Evolutionary conservation across 2,113 vertebrate genomes (phyloP), one percentile per base, ranked within the genome.

Genomic region (Lepisosteus osseus): DNA sequence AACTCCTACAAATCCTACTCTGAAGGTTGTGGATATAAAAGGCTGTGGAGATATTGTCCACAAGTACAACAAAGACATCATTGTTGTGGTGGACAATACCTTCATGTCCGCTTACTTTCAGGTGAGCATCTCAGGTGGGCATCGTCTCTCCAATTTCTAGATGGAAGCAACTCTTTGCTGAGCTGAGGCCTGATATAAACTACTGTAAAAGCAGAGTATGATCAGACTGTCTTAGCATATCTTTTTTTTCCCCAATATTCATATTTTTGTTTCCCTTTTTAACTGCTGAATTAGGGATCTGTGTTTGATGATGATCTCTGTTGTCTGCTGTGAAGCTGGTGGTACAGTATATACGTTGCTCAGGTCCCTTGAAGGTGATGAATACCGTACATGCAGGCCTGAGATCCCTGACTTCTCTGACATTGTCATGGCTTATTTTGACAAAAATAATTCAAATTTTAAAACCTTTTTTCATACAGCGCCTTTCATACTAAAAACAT

Each of bases 41-140:
- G 89, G 82, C 68, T 98, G 96, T 17, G 90, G 95, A 0, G 87
- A 92, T 0, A 42, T 84, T 2, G 86, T 89, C 1, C 95, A 88
- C 61, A 54, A 80, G 40, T 83, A 93, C 67, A 89, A 84, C 8
- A 90, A 89, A 70, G 93, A 93, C 66, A 87, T 95, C 12, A 83
- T 98, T 71, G 80, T 99, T 12, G 97, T 90, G 0, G 95, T 99
- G 67, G 97, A 99, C 83, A 99, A 99, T 83, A 95, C 91, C 57
- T 99, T 99, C 64, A 98, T 98, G 97, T 99, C 97, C 0, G 77
- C 97, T 0, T 99, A 95, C 75, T 99, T 99, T 84, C 97, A 99
- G 94, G 73, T 59, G 14, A 9, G 14, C 3, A 8, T 14, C 45
- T 84, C 96, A 99, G 94, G 73, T 59, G 14, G 14, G 14, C 3